Evolutionary conservation across 2,888 invertebrate species (phyloP), one percentile per base, ranked within the genome.

Genomic region (Matsumyia berberina): DNA sequence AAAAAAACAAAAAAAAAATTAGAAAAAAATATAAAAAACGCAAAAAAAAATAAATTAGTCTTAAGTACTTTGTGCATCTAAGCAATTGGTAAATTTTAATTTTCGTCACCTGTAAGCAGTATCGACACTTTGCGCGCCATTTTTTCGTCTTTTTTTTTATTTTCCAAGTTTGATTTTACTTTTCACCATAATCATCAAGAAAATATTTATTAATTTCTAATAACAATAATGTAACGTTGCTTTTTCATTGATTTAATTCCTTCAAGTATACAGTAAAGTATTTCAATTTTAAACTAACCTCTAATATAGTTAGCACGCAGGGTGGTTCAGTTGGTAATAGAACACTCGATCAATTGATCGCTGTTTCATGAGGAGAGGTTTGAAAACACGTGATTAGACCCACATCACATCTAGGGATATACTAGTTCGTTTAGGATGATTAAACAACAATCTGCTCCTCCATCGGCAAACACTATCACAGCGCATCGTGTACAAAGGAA

Each of bases 11-110:
- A 77, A 64, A 60, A 77, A 82, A 49, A 62, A 87, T 79, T 82
- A 83, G 64, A 82, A 62, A 83, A 82, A 57, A 66, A 85, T 70
- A 83, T n/a, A 39, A 78, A 74, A 79, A 57, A 86, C n/a, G 11
- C 24, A 42, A 39, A 83, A 74, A 86, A 66, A 66, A 62, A 42
- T 77, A 66, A 37, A 31, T 53, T 86, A 62, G 49, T 19, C 44
- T 87, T 87, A 67, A 37, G 51, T 42, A 70, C 58, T 53, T 76
- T 60, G 44, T 76, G 51, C 76, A 87, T 86, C 80, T n/a, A 87
- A 55, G 35, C 29, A 24, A 53, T n/a, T 44, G 44, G 57, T 29
- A 5, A 37, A 62, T 70, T 73, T 78, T 70, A 9, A 57, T 87
- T 88, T 87, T 78, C 77, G 42, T 62, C 66, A 58, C 46, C 42